Base-by-base conservation (phyloP, 1,140 invertebrate species). In the Globodera rostochiensis region DNA sequence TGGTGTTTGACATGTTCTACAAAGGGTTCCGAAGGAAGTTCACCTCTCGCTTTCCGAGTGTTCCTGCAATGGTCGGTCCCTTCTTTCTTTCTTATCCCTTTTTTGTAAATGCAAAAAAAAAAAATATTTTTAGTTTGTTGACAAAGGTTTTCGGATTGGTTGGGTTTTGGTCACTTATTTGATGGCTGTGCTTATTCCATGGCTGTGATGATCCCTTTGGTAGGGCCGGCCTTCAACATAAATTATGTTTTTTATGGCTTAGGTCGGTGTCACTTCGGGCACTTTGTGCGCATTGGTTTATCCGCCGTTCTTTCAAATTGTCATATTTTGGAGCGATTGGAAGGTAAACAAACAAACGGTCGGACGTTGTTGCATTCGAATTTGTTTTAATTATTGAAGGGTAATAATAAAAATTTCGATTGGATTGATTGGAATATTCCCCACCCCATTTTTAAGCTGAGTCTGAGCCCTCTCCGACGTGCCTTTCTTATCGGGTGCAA, bases 281-380 rank as follows among this genome's bases (percentile, higher is more conserved):
- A 95, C 94, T 13, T 93, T 94, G 0, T 91, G 97, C 77, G 95
- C 95, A 0, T 91, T 97, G 0, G 95, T 97, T 84, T 95, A 96
- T 84, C 96, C 96, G 73, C 95, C 95, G 0, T 90, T 96, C 19
- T 94, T 97, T 79, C 95, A 97, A 90, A 93, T 96, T n/a, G 92
- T 96, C 78, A 91, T 91, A 9, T 90, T 90, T 81, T 92, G 91
- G 88, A 87, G 89, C 49, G 87, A 90, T 71, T 89, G 88, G 88
- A 90, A 89, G 85, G 87, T 90, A 49, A 78, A 45, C 3, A 60
- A 49, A 81, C 25, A 46, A 57, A 21, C 71, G 15, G 9, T 13
- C 64, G 36, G 36, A 36, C 3, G 36, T 36, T n/a, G n/a, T n/a
- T 36, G 36, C 36, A 36, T 36, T 36, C 36, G 3, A 36, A 36